Percentiles rank a stretch among this genome's conserved stretches.
Evolutionary conservation across 2,888 invertebrate genomes (phyloP).

Genomic region (Apotomis betuletana): DNA sequence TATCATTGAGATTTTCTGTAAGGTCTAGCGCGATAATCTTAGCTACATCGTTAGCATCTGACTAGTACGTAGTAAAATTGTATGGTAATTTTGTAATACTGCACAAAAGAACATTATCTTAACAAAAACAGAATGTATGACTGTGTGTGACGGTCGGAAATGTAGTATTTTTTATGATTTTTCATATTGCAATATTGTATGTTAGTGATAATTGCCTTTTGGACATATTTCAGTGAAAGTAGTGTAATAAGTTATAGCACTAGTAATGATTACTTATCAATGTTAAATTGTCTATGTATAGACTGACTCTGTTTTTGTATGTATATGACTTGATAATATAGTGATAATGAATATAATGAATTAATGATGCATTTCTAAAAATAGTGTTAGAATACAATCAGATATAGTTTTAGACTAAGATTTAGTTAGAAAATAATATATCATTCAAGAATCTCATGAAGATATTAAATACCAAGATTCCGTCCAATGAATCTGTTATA

Average conservation of each 20-base stretch:
- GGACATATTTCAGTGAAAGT: neutral
- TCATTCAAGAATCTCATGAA: slow-evolving; percentile 27
- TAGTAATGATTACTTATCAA: too few species aligned
- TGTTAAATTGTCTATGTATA: neutral
- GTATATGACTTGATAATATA: slow-evolving; percentile 5
- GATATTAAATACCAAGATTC: slow-evolving; percentile 4
- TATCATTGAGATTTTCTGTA: too few species aligned
- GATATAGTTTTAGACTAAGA: slow-evolving; percentile 6
- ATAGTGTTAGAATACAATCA: neutral
- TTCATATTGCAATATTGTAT: too few species aligned
- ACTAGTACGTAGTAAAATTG: too few species aligned
- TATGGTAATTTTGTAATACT: too few species aligned
- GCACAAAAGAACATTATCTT: too few species aligned
- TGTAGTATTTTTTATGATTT: too few species aligned
- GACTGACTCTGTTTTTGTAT: neutral
- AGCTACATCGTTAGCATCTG: too few species aligned
- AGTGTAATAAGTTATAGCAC: neutral
- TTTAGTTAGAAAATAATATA: neutral
- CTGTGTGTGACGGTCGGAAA: too few species aligned
- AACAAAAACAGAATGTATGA: too few species aligned
- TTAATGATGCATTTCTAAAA: slow-evolving; percentile 11
- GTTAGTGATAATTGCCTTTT: too few species aligned
- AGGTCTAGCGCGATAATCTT: too few species aligned
- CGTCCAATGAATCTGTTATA: slow-evolving; percentile 20
- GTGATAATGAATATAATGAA: neutral